Evolutionary conservation across 2,888 invertebrate species (phyloP).

Genomic region (Aphidoletes aphidimyza): DNA sequence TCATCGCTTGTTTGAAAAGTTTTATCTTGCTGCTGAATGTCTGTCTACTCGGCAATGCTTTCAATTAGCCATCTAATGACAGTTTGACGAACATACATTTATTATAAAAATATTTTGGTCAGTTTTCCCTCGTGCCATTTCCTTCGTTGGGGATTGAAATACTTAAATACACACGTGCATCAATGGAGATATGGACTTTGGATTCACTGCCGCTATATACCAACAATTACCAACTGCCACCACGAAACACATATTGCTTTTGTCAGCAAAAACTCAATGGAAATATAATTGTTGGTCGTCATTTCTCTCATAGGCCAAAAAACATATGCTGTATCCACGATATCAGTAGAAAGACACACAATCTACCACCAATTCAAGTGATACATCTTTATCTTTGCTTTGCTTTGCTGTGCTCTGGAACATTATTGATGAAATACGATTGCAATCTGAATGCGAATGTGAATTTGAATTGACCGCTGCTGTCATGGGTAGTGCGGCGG

Average conservation of each 20-base stretch:
- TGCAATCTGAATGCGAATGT: neutral
- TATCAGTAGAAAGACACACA: neutral
- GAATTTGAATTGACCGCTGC: conserved; percentile 27
- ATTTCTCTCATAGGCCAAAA: neutral
- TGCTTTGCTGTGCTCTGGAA: neutral
- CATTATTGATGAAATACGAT: neutral
- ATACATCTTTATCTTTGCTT: conserved; percentile 14
- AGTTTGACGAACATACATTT: conserved; percentile 43
- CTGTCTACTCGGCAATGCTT: conserved; percentile 4
- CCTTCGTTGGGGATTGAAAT: neutral
- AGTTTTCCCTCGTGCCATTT: neutral
- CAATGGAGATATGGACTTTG: neutral
- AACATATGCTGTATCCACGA: neutral
- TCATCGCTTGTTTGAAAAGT: conserved; percentile 30
- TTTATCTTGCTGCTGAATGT: neutral
- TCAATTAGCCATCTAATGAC: conserved; percentile 37
- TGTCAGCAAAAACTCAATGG: neutral
- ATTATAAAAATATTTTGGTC: conserved; percentile 32
- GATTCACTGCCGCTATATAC: too few relatives aligned
- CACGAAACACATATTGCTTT: conserved; percentile 13
- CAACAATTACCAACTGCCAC: conserved; percentile 11
- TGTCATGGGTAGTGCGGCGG: neutral
- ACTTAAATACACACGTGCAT: conserved; percentile 51
- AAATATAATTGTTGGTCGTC: neutral
- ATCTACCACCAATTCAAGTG: neutral